These are phyloP conservation scores for Onychorhynchus coronatus DNA, from an alignment of 2,113 vertebrate species.

Conservation along the genomic window DNA sequence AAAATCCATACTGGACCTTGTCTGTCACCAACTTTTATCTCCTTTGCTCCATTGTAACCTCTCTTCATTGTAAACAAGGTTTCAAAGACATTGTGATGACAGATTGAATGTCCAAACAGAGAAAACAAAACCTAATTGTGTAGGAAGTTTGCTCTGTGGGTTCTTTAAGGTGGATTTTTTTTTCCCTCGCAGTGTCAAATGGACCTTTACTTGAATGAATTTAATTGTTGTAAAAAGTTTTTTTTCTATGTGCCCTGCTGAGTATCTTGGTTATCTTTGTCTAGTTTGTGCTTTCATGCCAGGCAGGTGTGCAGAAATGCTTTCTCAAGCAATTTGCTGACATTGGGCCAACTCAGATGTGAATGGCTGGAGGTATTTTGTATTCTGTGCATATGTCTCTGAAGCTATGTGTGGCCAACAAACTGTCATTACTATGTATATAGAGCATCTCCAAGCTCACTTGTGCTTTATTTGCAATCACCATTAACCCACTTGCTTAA, in stretches of 20 bases:
- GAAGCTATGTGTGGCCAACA: neutral
- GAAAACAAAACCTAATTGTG: constrained; percentile 16
- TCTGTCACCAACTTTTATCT: constrained; percentile 37
- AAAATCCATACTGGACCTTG: constrained; percentile 16
- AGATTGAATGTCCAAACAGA: constrained; percentile 1
- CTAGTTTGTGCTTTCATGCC: neutral
- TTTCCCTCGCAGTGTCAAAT: neutral
- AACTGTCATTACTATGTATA: neutral
- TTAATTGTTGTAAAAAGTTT: neutral
- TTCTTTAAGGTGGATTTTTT: neutral
- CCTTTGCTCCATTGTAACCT: neutral
- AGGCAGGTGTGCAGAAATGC: neutral
- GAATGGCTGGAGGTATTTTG: neutral
- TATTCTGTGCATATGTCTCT: neutral
- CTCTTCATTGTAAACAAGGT: constrained; percentile 28
- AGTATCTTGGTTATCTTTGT: neutral
- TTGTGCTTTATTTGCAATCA: neutral
- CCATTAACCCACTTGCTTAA: neutral
- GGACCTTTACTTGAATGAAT: neutral
- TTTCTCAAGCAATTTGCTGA: neutral
- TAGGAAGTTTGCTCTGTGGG: neutral
- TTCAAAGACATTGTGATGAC: neutral
- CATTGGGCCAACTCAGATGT: neutral
- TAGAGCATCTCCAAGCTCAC: neutral
- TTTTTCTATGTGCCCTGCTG: neutral